These are phyloP conservation scores for Netelia fuscicornis DNA, from an alignment of 2,888 invertebrate genomes.

Conservation along the genomic window DNA sequence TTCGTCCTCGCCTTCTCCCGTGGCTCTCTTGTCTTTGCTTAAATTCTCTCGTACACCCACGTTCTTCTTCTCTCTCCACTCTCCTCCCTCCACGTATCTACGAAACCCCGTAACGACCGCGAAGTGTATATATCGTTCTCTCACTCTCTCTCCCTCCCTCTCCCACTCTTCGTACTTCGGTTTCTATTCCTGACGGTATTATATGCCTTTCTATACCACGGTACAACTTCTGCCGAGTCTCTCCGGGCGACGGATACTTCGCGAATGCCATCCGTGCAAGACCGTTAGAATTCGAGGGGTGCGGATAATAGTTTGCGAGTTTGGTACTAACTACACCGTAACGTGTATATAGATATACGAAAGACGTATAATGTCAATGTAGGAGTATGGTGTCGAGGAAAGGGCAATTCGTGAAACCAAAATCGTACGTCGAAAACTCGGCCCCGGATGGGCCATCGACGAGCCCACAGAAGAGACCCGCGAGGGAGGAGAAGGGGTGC, in stretches of 20 bases:
- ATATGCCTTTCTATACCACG: slow-evolving; percentile 35
- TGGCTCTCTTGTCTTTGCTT: slow-evolving; percentile 56
- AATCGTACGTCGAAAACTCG: slow-evolving; percentile 73
- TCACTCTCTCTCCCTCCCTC: neutral
- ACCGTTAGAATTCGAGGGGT: slow-evolving; percentile 58
- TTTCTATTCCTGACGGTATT: slow-evolving; percentile 42
- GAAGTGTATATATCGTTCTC: slow-evolving; percentile 42
- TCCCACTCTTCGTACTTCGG: slow-evolving; percentile 39
- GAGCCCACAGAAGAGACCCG: slow-evolving; percentile 65
- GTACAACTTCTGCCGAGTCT: slow-evolving; percentile 49
- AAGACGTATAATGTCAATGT: slow-evolving; percentile 2
- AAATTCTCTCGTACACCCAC: slow-evolving; percentile 38
- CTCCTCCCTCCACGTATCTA: slow-evolving; percentile 33
- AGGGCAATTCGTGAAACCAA: slow-evolving; percentile 76
- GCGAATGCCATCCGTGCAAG: slow-evolving; percentile 32
- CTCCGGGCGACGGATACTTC: slow-evolving; percentile 50
- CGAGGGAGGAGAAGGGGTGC: slow-evolving; percentile 57
- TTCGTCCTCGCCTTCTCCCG: slow-evolving; percentile 60
- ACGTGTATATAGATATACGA: slow-evolving; percentile 15
- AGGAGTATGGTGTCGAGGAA: slow-evolving; percentile 46
- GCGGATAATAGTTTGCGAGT: slow-evolving; percentile 67
- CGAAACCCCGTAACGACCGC: slow-evolving; percentile 56
- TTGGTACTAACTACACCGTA: slow-evolving; percentile 19
- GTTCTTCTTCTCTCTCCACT: neutral
- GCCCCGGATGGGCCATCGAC: slow-evolving; percentile 74